Evolutionary conservation across 1,140 invertebrate genomes (phyloP).

Genomic region (Proctacanthus coquilletti): DNA sequence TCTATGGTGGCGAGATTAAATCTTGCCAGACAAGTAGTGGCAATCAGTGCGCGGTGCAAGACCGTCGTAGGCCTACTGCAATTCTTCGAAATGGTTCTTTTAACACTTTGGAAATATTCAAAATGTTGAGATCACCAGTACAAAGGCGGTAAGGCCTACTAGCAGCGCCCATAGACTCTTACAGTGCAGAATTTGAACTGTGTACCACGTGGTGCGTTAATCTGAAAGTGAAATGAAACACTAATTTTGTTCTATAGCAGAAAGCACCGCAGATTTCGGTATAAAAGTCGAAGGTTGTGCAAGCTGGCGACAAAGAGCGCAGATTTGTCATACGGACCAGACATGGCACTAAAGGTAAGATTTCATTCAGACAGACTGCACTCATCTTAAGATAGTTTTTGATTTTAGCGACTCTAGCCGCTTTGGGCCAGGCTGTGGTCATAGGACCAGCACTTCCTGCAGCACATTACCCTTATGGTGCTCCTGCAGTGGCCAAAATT

Average conservation of each 20-base stretch:
- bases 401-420: constrained; percentile 19
- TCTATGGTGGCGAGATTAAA: too few relatives aligned
- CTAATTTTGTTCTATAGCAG: background rate
- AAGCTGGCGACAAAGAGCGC: background rate
- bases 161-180: too few relatives aligned
- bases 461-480: constrained; percentile 4
- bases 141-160: too few relatives aligned
- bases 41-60: too few relatives aligned
- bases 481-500: constrained; percentile 5
- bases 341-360: constrained; percentile 5
- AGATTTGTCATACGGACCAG: background rate
- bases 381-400: constrained; percentile 6
- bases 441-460: constrained; percentile 11
- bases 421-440: constrained; percentile 13
- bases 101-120: too few relatives aligned
- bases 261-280: background rate
- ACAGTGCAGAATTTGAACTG: too few relatives aligned
- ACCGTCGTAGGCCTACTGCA: too few relatives aligned
- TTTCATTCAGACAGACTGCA: background rate
- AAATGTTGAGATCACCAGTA: too few relatives aligned
- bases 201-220: too few relatives aligned
- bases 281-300: background rate
- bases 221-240: background rate
- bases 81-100: too few relatives aligned
- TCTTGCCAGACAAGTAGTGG: too few relatives aligned